A percentile compares a stretch with the other conserved stretches of the same genome.
Evolutionary conservation across 2,113 vertebrate species (phyloP).

Genomic region (Stegostoma tigrinum): DNA sequence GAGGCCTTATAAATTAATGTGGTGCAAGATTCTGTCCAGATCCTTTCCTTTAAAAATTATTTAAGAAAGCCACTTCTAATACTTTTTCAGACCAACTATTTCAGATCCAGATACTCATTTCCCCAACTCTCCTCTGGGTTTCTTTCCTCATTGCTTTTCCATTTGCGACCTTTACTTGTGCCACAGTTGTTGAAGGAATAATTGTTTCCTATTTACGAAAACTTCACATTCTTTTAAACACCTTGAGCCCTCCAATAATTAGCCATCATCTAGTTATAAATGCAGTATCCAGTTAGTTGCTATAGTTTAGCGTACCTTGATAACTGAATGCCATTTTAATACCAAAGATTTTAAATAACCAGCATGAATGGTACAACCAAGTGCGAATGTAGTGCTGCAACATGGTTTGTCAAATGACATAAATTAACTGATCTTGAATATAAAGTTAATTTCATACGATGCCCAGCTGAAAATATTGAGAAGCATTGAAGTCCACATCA

Average conservation of each 20-base stretch:
- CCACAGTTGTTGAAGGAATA: neutral
- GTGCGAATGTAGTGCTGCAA: neutral
- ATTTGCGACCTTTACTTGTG: neutral
- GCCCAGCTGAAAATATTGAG: neutral
- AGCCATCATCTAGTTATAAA: neutral
- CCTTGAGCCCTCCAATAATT: neutral
- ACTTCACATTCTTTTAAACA: too few species aligned
- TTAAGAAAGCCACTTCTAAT: neutral
- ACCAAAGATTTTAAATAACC: neutral
- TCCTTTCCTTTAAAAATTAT: neutral
- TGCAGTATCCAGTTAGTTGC: neutral
- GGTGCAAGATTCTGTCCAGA: neutral
- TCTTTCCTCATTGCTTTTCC: neutral
- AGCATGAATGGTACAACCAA: neutral
- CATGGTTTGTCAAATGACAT: neutral
- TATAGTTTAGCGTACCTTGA: neutral
- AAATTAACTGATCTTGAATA: neutral
- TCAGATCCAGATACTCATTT: neutral
- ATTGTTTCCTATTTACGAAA: neutral
- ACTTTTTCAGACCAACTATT: neutral
- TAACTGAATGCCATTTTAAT: neutral
- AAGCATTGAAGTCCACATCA: neutral
- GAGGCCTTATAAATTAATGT: neutral
- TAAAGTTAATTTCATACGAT: too few species aligned
- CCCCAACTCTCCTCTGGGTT: neutral